These are phyloP conservation scores for Chymomyza amoena DNA, from an alignment of 2,888 invertebrate species.

Conservation along the genomic window DNA sequence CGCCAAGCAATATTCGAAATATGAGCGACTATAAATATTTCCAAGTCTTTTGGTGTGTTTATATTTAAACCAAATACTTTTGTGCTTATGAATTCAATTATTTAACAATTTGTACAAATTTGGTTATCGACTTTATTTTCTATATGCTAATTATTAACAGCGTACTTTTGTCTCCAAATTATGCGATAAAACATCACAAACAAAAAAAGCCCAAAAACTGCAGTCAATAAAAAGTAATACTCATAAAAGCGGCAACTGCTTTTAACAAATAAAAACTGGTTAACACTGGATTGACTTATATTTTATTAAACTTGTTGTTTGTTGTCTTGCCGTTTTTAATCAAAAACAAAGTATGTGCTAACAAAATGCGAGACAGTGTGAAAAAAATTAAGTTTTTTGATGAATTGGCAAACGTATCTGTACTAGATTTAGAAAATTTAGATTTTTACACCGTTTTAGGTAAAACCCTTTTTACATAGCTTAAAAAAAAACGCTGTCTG, in stretches of 20 bases:
- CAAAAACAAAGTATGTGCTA: neutral
- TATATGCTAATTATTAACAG: no score
- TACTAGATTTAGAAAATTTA: no score
- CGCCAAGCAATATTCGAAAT: neutral
- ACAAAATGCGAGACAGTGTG: conserved; percentile 28
- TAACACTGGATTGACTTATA: conserved; percentile 20
- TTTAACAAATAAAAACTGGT: conserved; percentile 43
- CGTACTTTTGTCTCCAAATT: no score
- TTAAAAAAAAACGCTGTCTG: conserved; percentile 9
- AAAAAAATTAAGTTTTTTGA: conserved; percentile 1
- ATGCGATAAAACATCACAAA: no score
- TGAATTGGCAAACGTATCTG: no score
- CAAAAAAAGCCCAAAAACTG: conserved; percentile 10
- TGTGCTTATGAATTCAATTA: neutral
- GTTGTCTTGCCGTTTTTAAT: conserved; percentile 1
- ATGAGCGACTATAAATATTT: neutral
- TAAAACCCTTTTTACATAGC: neutral
- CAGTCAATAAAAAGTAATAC: neutral
- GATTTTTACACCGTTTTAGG: no score
- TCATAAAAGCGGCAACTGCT: conserved; percentile 13
- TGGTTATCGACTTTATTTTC: neutral
- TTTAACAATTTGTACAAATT: conserved; percentile 11
- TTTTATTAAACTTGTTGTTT: conserved; percentile 3
- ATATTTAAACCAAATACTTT: neutral
- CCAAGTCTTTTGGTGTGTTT: neutral